These are phyloP conservation scores for Panthera uncia DNA, from an alignment of 2,113 vertebrate species.

Conservation along the genomic window DNA sequence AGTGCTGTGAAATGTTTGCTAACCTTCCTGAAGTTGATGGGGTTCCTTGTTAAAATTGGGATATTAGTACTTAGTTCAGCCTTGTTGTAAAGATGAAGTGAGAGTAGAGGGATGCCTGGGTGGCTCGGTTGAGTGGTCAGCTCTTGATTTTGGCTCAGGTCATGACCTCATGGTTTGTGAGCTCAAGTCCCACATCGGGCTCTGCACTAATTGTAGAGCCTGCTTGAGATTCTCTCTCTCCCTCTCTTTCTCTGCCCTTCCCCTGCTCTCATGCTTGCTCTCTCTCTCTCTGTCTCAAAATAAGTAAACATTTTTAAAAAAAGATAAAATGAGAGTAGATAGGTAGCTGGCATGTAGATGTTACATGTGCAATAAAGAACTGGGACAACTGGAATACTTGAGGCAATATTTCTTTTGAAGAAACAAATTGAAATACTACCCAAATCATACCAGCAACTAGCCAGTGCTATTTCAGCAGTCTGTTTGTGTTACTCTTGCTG, in stretches of 20 bases:
- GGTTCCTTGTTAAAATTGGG: constrained; percentile 8
- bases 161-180: too few relatives aligned
- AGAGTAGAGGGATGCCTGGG: background rate
- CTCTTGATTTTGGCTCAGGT: too few relatives aligned
- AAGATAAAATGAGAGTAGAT: constrained; percentile 2
- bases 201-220: too few relatives aligned
- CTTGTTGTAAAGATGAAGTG: constrained; percentile 53
- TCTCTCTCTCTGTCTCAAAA: too few relatives aligned
- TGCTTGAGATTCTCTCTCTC: too few relatives aligned
- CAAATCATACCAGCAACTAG: background rate
- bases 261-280: too few relatives aligned
- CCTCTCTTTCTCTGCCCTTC: too few relatives aligned
- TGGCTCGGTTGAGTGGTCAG: too few relatives aligned
- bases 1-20: background rate
- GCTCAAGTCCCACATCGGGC: too few relatives aligned
- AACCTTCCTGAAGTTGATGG: constrained; percentile 10
- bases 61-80: background rate
- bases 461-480: background rate
- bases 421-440: constrained; percentile 24
- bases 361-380: background rate
- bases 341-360: background rate
- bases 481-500: background rate
- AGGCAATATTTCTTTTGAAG: background rate
- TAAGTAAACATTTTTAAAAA: too few relatives aligned
- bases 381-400: background rate